A percentile compares a stretch with the other conserved stretches of the same genome.
These are phyloP conservation scores for Acanthosepion esculentum DNA, from an alignment of 2,888 invertebrate species.

Conservation along the genomic window DNA sequence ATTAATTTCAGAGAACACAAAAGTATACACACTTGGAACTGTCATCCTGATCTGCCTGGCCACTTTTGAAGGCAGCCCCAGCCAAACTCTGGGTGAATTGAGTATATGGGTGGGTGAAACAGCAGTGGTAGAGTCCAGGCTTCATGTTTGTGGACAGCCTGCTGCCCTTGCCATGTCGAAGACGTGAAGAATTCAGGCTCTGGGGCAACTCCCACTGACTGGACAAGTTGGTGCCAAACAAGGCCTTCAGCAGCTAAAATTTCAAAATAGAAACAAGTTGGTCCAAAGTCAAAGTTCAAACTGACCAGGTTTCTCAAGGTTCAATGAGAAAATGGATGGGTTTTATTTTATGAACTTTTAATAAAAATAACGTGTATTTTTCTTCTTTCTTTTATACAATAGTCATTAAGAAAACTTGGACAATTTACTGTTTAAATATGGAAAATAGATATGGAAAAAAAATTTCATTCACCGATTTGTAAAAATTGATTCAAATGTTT, in stretches of 20 bases:
- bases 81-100: constrained; percentile 75
- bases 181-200: constrained; percentile 55
- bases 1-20: too few species aligned
- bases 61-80: constrained; percentile 67
- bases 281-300: too few species aligned
- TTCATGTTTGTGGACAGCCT: constrained; percentile 63
- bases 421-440: too few species aligned
- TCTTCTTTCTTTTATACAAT: too few species aligned
- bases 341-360: too few species aligned
- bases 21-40: constrained; percentile 62
- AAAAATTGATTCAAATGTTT: too few species aligned
- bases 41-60: constrained; percentile 67
- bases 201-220: constrained; percentile 72
- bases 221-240: constrained; percentile 84
- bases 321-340: too few species aligned
- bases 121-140: constrained; percentile 75
- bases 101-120: constrained; percentile 75
- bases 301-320: too few species aligned
- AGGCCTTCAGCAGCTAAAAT: constrained; percentile 79
- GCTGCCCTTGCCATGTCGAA: constrained; percentile 65
- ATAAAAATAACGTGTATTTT: too few species aligned
- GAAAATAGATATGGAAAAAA: too few species aligned
- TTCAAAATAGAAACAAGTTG: constrained; percentile 51
- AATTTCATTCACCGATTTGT: too few species aligned
- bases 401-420: too few species aligned